phyloP scores from a whole-genome alignment of 2,797 vertebrate genomes.

The Fundulus diaphanus region DNA sequence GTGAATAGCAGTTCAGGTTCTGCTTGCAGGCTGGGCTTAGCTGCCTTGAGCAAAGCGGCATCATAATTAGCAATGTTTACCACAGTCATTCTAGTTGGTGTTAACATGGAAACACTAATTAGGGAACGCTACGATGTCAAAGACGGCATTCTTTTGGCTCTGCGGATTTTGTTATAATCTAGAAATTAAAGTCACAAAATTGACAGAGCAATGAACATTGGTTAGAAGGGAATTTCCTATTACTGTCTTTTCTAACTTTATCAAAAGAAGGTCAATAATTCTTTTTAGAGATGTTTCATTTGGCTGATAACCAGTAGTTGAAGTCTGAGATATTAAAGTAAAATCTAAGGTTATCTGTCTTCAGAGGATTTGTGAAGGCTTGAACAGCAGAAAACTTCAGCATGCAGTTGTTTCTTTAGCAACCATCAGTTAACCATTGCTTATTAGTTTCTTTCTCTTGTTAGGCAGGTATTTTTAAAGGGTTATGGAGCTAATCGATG shows the following conservation, averaged over 20 bases:
- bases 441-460: background rate
- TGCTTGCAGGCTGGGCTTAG: background rate
- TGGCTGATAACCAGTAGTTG: too few relatives aligned
- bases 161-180: background rate
- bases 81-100: background rate
- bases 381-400: too few relatives aligned
- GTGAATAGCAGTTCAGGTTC: background rate
- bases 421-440: background rate
- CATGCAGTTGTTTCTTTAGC: too few relatives aligned
- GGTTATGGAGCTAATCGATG: background rate
- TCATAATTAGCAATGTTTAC: background rate
- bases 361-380: too few relatives aligned
- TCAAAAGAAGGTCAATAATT: background rate
- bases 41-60: background rate
- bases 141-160: background rate
- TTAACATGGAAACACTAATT: conserved; percentile 3
- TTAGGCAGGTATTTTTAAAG: background rate
- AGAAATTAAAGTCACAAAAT: background rate
- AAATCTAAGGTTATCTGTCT: too few relatives aligned
- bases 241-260: background rate
- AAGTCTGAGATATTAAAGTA: too few relatives aligned
- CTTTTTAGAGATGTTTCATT: background rate
- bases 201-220: background rate
- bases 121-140: background rate
- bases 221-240: background rate